A percentile compares a stretch with the other conserved stretches of the same genome.
Evolutionary conservation across 1,140 invertebrate species (phyloP).

Genomic region (Hetaerina americana): DNA sequence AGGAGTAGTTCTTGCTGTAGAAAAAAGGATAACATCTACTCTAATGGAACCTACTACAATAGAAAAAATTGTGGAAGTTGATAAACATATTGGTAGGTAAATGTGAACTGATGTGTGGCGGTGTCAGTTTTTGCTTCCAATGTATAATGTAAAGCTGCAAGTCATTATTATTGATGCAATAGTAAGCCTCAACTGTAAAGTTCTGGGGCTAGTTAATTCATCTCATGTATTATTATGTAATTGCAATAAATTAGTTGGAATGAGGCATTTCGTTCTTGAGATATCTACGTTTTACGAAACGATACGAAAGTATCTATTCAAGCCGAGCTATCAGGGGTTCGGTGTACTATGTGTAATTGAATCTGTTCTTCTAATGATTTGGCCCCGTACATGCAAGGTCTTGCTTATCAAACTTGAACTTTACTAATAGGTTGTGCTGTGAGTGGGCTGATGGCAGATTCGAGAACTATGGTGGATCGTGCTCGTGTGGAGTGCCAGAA

Average conservation of each 20-base stretch:
- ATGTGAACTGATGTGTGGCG: too few species aligned
- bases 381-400: too few species aligned
- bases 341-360: neutral
- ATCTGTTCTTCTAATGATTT: slow-evolving; percentile 6
- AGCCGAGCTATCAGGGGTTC: neutral
- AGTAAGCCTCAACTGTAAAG: too few species aligned
- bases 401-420: too few species aligned
- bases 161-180: too few species aligned
- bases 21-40: slow-evolving; percentile 93
- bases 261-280: too few species aligned
- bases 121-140: too few species aligned
- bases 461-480: slow-evolving; percentile 84
- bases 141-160: too few species aligned
- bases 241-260: too few species aligned
- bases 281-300: too few species aligned
- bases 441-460: slow-evolving; percentile 96
- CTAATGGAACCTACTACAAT: slow-evolving; percentile 93
- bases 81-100: slow-evolving; percentile 84
- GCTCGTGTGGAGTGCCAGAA: slow-evolving; percentile 93
- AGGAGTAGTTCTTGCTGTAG: slow-evolving; percentile 91
- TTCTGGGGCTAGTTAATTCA: too few species aligned
- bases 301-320: slow-evolving; percentile 10
- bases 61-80: slow-evolving; percentile 94
- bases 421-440: slow-evolving; percentile 90
- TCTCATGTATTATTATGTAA: too few species aligned